Base-by-base conservation (phyloP, 2,888 invertebrate species). In the Eulithis prunata region DNA sequence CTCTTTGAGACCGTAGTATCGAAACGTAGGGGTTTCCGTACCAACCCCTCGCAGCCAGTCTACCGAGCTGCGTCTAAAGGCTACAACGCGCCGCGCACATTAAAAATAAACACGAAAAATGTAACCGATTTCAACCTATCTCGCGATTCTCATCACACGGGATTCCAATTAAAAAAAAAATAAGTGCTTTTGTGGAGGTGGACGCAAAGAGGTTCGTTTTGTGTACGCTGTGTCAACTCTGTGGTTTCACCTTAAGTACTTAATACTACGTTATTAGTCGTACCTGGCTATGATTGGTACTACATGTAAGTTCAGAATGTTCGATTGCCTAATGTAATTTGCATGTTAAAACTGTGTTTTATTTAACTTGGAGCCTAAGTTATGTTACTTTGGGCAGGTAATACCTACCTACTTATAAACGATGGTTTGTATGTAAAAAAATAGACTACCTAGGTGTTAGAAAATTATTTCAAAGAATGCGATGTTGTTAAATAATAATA, bases 1-100 rank as follows among this genome's bases (percentile, higher is more conserved):
- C 14, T 89, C 90, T 89, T 69, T 89, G 90, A 0, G 69, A 10
- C 58, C 82, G 85, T 91, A 91, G 89, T 90, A 89, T 82, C 70
- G 82, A 82, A 87, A 83, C 78, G 83, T 88, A 88, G 86, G 84
- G 86, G 81, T 78, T 83, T 60, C 75, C 81, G 78, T 84, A 59
- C 75, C 81, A 79, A 85, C 89, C 90, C 89, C 88, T 81, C 85
- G 47, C 72, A 81, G 46, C 72, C 84, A 90, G 90, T 90, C 80
- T 79, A 76, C 72, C 76, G 76, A 76, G 79, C 80, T 77, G 81
- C 82, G 82, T 77, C 73, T 68, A 62, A 60, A 66, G 59, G 80
- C 73, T 69, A 68, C 68, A 69, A 78, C 84, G 83, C 80, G 71
- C 71, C 73, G 63, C 70, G 70, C 66, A 58, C 63, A 62, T 66